phyloP scores from a whole-genome alignment of 2,797 vertebrate genomes.

The Acanthurus leucopareius region DNA sequence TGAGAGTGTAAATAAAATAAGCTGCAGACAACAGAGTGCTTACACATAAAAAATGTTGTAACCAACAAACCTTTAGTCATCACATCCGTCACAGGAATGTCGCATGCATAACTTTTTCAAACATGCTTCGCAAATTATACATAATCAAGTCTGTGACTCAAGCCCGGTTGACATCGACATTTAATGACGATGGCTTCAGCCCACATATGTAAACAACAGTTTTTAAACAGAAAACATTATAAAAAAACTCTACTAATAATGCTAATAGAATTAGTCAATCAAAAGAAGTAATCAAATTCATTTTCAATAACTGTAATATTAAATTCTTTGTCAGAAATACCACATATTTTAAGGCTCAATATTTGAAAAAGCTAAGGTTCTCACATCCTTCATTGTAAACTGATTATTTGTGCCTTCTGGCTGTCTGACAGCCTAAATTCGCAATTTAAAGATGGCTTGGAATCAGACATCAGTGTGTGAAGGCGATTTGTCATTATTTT shows the following conservation, averaged over 20 bases:
- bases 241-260: background rate
- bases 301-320: background rate
- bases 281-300: background rate
- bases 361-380: background rate
- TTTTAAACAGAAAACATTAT: slow-evolving; percentile 1
- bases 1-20: background rate
- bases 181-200: slow-evolving; percentile 7
- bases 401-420: background rate
- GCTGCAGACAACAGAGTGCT: background rate
- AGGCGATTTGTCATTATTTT: slow-evolving; percentile 2
- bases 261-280: background rate
- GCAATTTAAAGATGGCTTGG: background rate
- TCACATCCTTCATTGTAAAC: slow-evolving; percentile 1
- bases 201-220: slow-evolving; percentile 24
- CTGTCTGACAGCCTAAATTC: background rate
- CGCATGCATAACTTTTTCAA: slow-evolving; percentile 15
- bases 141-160: slow-evolving; percentile 8
- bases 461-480: background rate
- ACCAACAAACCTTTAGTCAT: background rate
- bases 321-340: background rate
- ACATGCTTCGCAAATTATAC: background rate
- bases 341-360: background rate
- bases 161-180: background rate
- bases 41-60: slow-evolving; percentile 2
- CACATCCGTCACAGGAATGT: background rate